A percentile compares a stretch with the other conserved stretches of the same genome.
phyloP scores from a whole-genome alignment of 2,888 invertebrate genomes.

The Aricia artaxerxes region DNA sequence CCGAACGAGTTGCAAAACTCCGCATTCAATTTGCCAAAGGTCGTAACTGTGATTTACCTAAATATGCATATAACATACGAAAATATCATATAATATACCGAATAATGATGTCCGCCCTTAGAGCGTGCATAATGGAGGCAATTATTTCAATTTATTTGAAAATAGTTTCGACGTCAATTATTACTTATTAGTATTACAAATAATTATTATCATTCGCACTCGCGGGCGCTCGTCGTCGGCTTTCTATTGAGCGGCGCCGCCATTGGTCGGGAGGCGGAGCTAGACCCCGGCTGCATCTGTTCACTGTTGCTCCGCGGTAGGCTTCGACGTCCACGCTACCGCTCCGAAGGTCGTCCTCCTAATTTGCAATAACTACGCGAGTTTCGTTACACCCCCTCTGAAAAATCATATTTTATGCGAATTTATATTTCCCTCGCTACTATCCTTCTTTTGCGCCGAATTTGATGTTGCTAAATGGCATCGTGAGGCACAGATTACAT shows the following conservation, averaged over 20 bases:
- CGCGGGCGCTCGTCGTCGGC: not conserved
- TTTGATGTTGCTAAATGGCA: not conserved
- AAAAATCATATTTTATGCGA: not conserved
- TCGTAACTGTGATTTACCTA: not conserved
- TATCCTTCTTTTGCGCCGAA: not conserved
- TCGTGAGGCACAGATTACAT: not conserved
- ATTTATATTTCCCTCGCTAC: not conserved
- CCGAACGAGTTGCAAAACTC: not conserved
- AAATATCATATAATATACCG: not conserved
- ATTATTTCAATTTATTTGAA: not conserved
- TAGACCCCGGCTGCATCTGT: constrained; percentile 23
- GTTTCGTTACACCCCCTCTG: not conserved
- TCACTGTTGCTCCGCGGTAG: constrained; percentile 4
- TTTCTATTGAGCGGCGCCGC: constrained; percentile 5
- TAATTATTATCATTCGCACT: not conserved
- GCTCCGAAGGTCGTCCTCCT: not conserved
- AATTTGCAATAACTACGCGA: not conserved
- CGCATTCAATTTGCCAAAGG: not conserved
- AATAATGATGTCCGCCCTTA: not conserved
- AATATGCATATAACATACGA: not conserved
- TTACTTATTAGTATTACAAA: not conserved
- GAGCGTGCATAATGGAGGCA: not conserved
- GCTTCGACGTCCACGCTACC: not conserved
- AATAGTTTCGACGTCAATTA: not conserved
- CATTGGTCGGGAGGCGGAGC: constrained; percentile 25